Conservation (phyloP, 2,113 vertebrate genomes). For the Corapipo altera region DNA sequence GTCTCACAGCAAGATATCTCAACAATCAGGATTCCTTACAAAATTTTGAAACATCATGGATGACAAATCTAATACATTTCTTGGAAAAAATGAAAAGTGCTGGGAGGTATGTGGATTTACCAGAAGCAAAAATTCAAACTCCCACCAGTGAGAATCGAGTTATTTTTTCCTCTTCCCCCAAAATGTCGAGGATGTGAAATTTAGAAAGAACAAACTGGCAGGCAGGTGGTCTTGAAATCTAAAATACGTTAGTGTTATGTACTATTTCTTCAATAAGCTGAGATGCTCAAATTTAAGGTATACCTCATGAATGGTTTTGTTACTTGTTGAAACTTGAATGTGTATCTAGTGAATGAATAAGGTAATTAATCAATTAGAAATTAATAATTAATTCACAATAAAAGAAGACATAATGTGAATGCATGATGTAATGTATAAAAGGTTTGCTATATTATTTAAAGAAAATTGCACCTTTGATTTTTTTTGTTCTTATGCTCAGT, state of each 20-base stretch:
- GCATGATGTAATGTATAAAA: not conserved
- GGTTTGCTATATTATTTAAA: not conserved
- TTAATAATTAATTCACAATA: not conserved
- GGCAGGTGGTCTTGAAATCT: not conserved
- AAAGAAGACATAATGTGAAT: not conserved
- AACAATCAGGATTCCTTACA: not conserved
- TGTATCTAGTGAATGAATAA: not conserved
- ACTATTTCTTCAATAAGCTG: not conserved
- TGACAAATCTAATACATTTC: not conserved
- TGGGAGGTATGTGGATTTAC: not conserved
- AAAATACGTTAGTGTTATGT: accelerated
- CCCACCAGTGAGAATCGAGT: not conserved
- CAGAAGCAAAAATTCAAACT: not conserved
- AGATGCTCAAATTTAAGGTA: not conserved
- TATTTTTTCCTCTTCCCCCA: not conserved
- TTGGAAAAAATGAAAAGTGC: not conserved
- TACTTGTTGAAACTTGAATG: not conserved
- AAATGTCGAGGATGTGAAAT: not conserved
- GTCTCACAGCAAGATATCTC: not conserved
- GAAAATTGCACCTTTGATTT: not conserved
- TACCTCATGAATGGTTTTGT: too few relatives aligned
- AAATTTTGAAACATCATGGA: not conserved
- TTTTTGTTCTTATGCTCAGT: not conserved
- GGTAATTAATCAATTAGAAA: not conserved
- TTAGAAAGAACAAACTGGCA: not conserved